These are phyloP conservation scores for Buathra laborator DNA, from an alignment of 2,888 invertebrate species.

Conservation along the genomic window DNA sequence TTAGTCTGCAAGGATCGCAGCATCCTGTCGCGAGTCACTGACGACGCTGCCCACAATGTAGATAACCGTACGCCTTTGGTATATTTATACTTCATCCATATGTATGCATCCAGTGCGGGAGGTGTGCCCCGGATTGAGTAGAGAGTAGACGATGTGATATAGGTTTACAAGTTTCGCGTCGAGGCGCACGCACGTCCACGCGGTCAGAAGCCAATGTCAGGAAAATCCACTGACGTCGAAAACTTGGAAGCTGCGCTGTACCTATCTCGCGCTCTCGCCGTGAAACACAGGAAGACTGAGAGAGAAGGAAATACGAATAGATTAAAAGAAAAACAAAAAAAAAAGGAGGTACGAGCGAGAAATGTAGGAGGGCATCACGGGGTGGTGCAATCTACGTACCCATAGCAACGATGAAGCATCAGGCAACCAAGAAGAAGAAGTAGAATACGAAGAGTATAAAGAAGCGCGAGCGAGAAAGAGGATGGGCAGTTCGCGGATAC, in stretches of 20 bases:
- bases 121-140: not conserved
- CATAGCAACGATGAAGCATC: constrained; percentile 59
- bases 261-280: constrained; percentile 37
- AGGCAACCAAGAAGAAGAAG: constrained; percentile 19
- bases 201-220: constrained; percentile 17
- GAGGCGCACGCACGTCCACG: constrained; percentile 21
- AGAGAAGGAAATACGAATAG: not conserved
- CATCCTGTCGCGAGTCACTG: not conserved
- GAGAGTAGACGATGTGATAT: constrained; percentile 9
- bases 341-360: constrained; percentile 55
- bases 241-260: constrained; percentile 49
- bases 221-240: constrained; percentile 18
- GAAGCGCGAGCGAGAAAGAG: constrained; percentile 47
- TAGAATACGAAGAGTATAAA: constrained; percentile 18
- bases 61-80: constrained; percentile 11
- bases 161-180: constrained; percentile 7
- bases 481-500: constrained; percentile 71
- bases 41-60: constrained; percentile 12
- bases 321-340: constrained; percentile 1
- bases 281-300: constrained; percentile 53
- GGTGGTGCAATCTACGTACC: constrained; percentile 81
- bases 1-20: not conserved
- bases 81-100: constrained; percentile 35
- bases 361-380: constrained; percentile 69
- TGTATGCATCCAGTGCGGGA: constrained; percentile 7